These are phyloP conservation scores for Lycia hirtaria DNA, from an alignment of 2,888 invertebrate genomes.

Conservation along the genomic window DNA sequence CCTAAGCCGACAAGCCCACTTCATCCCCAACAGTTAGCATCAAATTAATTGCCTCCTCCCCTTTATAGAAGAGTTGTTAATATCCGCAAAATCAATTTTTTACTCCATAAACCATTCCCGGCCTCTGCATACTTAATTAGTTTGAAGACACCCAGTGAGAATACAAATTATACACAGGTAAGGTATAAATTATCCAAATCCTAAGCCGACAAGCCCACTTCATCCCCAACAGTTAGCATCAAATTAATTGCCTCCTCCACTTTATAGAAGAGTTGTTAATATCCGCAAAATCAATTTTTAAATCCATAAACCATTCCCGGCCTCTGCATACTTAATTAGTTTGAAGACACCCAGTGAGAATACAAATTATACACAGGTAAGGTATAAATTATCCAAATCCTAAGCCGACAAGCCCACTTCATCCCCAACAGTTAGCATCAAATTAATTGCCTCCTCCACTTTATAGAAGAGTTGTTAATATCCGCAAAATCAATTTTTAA, in stretches of 20 bases:
- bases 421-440: neutral
- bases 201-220: too few species aligned
- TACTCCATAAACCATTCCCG: constrained; percentile 13
- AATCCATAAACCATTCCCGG: constrained; percentile 13
- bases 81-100: constrained; percentile 8
- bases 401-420: too few species aligned
- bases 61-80: neutral
- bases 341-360: too few species aligned
- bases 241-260: neutral
- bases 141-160: too few species aligned
- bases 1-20: too few species aligned
- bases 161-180: too few species aligned
- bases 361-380: too few species aligned
- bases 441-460: neutral
- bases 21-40: too few species aligned
- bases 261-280: neutral
- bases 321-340: constrained; percentile 19
- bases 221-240: neutral
- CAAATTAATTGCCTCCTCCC: neutral
- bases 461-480: neutral
- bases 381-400: too few species aligned
- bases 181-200: too few species aligned
- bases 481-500: constrained; percentile 8
- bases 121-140: constrained; percentile 19
- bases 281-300: constrained; percentile 9